phyloP scores from a whole-genome alignment of 2,113 vertebrate species.

The Pyrgilauda ruficollis region DNA sequence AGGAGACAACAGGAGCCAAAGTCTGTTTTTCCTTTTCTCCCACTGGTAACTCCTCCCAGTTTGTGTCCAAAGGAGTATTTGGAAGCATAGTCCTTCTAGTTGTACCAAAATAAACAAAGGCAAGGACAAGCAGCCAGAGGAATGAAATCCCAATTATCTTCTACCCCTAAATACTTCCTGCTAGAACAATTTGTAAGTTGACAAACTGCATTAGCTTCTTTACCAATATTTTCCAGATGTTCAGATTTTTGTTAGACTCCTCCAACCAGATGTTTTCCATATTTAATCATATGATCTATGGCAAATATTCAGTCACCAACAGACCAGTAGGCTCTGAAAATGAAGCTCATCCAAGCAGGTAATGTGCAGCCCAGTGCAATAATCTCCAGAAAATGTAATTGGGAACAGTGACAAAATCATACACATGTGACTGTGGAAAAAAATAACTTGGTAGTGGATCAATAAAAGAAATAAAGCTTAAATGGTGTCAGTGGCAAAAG shows the following conservation, averaged over 20 bases:
- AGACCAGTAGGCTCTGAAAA: background rate
- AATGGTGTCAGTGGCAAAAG: background rate
- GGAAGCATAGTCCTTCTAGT: background rate
- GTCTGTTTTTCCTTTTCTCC: background rate
- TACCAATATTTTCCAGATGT: slow-evolving; percentile 78
- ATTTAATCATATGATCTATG: slow-evolving; percentile 53
- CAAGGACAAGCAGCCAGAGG: slow-evolving; percentile 57
- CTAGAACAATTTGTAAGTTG: slow-evolving; percentile 76
- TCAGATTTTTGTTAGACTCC: slow-evolving; percentile 41
- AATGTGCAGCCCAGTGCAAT: background rate
- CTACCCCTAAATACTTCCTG: slow-evolving; percentile 69
- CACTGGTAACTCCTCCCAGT: background rate
- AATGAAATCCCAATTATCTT: slow-evolving; percentile 74
- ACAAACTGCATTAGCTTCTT: slow-evolving; percentile 75
- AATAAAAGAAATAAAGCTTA: background rate
- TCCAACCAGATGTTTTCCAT: slow-evolving; percentile 68
- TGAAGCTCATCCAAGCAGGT: background rate
- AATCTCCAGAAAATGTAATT: background rate
- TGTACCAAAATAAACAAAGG: slow-evolving; percentile 54
- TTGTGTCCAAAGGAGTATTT: background rate
- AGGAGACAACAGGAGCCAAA: background rate
- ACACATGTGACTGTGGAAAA: background rate
- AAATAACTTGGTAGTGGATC: background rate
- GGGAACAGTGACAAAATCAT: background rate
- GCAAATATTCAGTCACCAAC: background rate